Evolutionary conservation across 2,797 vertebrate species (phyloP).

Genomic region (Ptychadena robeensis): DNA sequence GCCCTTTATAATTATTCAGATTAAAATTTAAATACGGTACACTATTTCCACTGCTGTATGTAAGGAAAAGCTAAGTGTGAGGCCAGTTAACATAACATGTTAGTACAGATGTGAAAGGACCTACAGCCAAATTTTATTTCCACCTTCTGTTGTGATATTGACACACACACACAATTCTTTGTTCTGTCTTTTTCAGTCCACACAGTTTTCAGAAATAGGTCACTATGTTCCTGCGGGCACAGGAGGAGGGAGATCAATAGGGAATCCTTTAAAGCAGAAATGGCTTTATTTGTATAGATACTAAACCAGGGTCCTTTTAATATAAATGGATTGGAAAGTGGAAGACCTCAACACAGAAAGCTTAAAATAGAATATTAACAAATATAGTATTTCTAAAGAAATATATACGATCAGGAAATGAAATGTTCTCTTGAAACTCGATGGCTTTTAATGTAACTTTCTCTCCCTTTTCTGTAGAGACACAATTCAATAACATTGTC

Average conservation of each 20-base stretch:
- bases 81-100: not conserved
- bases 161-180: not conserved
- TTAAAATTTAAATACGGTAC: not conserved
- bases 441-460: too few relatives aligned
- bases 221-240: constrained; percentile 18
- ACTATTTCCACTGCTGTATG: not conserved
- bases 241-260: not conserved
- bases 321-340: not conserved
- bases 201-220: not conserved
- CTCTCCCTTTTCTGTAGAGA: too few relatives aligned
- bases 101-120: not conserved
- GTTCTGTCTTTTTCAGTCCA: not conserved
- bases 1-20: too few relatives aligned
- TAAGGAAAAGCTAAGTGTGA: not conserved
- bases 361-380: not conserved
- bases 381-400: not conserved
- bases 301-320: not conserved
- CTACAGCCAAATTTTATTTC: not conserved
- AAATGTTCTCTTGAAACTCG: too few relatives aligned
- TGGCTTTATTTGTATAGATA: not conserved
- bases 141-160: not conserved
- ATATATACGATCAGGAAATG: not conserved
- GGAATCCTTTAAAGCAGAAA: not conserved
- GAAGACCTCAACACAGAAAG: not conserved
- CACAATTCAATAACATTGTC: too few relatives aligned